Evolutionary conservation across 2,888 invertebrate species (phyloP).

Genomic region (Conops quadrifasciatus): DNA sequence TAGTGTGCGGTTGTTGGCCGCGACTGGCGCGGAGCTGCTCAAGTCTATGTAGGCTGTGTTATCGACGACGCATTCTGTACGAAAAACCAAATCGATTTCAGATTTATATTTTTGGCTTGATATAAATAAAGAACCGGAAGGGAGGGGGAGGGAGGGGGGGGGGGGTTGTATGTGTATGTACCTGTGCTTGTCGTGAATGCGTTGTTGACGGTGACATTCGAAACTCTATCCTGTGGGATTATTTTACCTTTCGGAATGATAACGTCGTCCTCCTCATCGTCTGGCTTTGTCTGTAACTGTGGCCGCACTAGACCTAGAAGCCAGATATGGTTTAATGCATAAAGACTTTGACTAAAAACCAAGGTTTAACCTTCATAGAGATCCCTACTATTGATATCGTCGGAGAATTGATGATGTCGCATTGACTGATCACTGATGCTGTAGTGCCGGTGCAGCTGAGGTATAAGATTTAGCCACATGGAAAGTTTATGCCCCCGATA

Average conservation of each 20-base stretch:
- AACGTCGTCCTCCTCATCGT: constrained; percentile 54
- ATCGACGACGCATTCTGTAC: constrained; percentile 54
- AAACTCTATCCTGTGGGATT: constrained; percentile 40
- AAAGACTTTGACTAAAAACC: too few relatives aligned
- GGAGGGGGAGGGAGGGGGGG: too few relatives aligned
- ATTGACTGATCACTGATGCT: constrained; percentile 80
- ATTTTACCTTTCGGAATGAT: constrained; percentile 58
- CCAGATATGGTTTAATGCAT: background rate
- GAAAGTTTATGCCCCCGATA: constrained; percentile 95
- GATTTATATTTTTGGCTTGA: too few relatives aligned
- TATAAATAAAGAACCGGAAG: background rate
- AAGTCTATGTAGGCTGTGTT: constrained; percentile 46
- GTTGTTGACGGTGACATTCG: constrained; percentile 49
- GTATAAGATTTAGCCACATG: constrained; percentile 89
- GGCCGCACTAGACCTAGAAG: constrained; percentile 69
- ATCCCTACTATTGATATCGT: constrained; percentile 67
- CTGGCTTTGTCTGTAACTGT: constrained; percentile 68
- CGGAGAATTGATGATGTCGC: constrained; percentile 87
- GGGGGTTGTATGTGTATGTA: constrained; percentile 38
- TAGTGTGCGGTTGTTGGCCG: constrained; percentile 58
- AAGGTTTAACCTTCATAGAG: constrained; percentile 83
- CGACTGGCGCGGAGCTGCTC: constrained; percentile 75
- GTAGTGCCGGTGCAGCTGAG: constrained; percentile 87
- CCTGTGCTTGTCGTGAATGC: constrained; percentile 60
- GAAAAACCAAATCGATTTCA: too few relatives aligned